Conservation (phyloP, 2,113 vertebrate species). For the Pachycephala philippinensis region DNA sequence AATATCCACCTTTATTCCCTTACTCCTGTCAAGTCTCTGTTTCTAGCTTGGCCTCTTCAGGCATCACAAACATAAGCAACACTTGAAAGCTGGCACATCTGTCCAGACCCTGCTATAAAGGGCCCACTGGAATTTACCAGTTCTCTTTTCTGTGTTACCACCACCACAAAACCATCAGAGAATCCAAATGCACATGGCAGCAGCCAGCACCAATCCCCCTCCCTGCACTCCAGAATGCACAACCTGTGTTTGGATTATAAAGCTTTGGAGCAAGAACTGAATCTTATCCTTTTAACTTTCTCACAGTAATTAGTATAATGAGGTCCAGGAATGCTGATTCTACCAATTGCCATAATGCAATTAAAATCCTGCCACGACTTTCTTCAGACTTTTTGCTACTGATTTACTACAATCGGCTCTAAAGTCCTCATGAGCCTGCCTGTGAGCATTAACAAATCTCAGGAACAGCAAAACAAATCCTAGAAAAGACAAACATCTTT, state of each 20-base stretch:
- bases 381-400: not conserved
- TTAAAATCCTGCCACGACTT: not conserved
- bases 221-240: not conserved
- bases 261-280: not conserved
- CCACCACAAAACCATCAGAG: not conserved
- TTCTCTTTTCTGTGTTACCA: not conserved
- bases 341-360: fast-evolving
- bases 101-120: not conserved
- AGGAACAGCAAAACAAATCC: not conserved
- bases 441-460: not conserved
- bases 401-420: not conserved
- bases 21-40: too few relatives aligned
- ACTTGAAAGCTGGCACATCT: not conserved
- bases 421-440: not conserved
- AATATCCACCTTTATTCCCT: too few relatives aligned
- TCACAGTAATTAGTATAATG: not conserved
- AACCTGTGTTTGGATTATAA: not conserved
- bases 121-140: not conserved
- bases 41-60: too few relatives aligned
- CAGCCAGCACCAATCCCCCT: not conserved
- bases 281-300: not conserved
- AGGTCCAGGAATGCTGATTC: not conserved
- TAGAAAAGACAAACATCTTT: not conserved
- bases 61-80: not conserved
- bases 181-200: not conserved